Conservation (phyloP, 2,113 vertebrate species). For the Mesembrinibis cayennensis region DNA sequence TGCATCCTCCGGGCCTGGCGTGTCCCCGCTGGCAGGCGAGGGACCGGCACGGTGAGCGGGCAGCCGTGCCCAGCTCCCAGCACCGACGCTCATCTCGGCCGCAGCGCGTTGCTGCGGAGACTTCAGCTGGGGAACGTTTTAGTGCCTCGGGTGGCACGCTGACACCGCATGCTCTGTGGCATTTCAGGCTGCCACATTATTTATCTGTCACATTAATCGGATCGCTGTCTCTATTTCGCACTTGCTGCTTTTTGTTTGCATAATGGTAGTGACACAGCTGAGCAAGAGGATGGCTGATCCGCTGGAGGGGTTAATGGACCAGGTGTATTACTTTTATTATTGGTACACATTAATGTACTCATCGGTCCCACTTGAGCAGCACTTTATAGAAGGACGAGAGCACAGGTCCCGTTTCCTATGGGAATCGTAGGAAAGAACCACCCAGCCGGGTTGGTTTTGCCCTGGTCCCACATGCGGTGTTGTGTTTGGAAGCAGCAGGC, state of each 20-base stretch:
- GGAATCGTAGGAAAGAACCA: background rate
- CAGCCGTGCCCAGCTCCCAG: background rate
- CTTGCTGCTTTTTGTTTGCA: background rate
- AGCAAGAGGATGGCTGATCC: background rate
- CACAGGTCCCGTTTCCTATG: fast-evolving
- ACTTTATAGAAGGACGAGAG: background rate
- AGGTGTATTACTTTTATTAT: background rate
- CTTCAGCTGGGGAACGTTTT: fast-evolving
- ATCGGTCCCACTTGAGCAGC: background rate
- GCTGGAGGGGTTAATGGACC: background rate
- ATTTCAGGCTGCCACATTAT: background rate
- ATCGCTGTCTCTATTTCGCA: background rate
- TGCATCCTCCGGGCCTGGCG: no score
- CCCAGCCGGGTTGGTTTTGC: background rate
- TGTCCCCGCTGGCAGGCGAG: background rate
- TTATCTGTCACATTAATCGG: background rate
- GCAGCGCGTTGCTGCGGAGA: fast-evolving
- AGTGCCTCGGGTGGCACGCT: background rate
- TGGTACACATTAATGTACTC: background rate
- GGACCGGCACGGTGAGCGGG: fast-evolving
- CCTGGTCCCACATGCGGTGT: fast-evolving
- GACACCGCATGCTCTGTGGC: background rate
- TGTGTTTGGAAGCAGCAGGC: background rate
- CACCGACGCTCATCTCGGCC: fast-evolving
- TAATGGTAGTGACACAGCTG: background rate